Conservation (phyloP, 2,797 vertebrate genomes). For the Pipistrellus nathusii region DNA sequence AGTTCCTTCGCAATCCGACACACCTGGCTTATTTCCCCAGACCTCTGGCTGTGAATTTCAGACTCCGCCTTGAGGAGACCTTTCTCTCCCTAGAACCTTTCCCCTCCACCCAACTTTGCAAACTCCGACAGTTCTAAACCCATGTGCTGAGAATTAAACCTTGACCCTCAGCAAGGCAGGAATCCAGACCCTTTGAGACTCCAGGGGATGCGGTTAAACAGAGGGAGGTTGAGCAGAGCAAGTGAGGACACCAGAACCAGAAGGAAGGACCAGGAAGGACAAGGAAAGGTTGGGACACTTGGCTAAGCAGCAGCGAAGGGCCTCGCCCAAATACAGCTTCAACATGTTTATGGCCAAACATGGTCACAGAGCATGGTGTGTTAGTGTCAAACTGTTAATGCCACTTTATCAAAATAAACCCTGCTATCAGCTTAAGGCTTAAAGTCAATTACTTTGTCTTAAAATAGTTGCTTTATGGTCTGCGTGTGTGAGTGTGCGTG, state of each 20-base stretch:
- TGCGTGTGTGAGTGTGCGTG: background rate
- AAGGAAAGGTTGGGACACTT: background rate
- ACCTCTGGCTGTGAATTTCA: background rate
- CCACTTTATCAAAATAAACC: conserved; percentile 56
- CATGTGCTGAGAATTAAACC: background rate
- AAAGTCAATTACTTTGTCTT: conserved; percentile 27
- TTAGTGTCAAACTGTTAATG: conserved; percentile 14
- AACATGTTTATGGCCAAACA: conserved; percentile 39
- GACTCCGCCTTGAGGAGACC: background rate
- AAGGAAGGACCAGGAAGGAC: conserved; percentile 35
- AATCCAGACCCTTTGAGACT: background rate
- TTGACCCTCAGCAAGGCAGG: background rate
- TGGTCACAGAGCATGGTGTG: background rate
- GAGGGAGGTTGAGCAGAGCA: background rate
- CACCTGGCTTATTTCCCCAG: background rate
- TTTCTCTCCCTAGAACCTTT: background rate
- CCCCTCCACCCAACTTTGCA: background rate
- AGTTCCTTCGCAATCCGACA: background rate
- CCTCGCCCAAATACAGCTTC: background rate
- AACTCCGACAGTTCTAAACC: background rate
- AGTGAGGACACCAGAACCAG: background rate
- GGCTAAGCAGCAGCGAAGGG: background rate
- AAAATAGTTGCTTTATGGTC: background rate
- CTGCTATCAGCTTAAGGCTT: background rate
- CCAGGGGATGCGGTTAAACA: background rate